Evolutionary conservation across 2,797 vertebrate species (phyloP).

Genomic region (Taeniopygia guttata): DNA sequence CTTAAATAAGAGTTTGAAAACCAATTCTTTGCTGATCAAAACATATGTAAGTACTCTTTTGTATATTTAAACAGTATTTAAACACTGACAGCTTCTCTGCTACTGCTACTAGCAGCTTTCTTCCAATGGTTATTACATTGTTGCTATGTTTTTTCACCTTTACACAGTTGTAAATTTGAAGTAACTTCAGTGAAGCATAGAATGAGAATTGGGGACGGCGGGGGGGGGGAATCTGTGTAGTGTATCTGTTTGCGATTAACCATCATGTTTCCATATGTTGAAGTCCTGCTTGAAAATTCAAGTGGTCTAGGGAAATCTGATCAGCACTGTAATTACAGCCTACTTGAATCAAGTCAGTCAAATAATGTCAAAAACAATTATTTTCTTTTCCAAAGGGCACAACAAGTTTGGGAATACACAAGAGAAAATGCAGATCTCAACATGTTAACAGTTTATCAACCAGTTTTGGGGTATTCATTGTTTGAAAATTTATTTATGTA

Average conservation of each 20-base stretch:
- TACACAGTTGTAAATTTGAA: slow-evolving; percentile 44
- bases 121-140: slow-evolving; percentile 14
- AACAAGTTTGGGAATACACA: slow-evolving; percentile 70
- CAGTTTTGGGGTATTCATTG: slow-evolving; percentile 15
- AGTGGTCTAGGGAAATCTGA: slow-evolving; percentile 74
- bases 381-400: slow-evolving; percentile 71
- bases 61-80: background rate
- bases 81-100: background rate
- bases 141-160: slow-evolving; percentile 36
- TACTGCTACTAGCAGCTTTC: background rate
- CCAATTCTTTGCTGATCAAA: background rate
- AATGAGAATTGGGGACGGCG: slow-evolving; percentile 39
- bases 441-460: slow-evolving; percentile 64
- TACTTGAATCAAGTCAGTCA: slow-evolving; percentile 80
- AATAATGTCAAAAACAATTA: slow-evolving; percentile 84
- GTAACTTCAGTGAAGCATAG: slow-evolving; percentile 55
- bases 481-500: background rate
- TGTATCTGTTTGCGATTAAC: slow-evolving; percentile 78
- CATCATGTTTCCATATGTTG: slow-evolving; percentile 78
- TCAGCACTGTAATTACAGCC: slow-evolving; percentile 77
- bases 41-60: background rate
- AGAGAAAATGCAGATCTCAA: slow-evolving; percentile 72
- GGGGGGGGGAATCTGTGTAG: no score
- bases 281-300: slow-evolving; percentile 65
- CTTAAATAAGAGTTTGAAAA: background rate